Base-by-base conservation (phyloP, 2,888 invertebrate genomes). In the Scrobipalpa atriplicella region DNA sequence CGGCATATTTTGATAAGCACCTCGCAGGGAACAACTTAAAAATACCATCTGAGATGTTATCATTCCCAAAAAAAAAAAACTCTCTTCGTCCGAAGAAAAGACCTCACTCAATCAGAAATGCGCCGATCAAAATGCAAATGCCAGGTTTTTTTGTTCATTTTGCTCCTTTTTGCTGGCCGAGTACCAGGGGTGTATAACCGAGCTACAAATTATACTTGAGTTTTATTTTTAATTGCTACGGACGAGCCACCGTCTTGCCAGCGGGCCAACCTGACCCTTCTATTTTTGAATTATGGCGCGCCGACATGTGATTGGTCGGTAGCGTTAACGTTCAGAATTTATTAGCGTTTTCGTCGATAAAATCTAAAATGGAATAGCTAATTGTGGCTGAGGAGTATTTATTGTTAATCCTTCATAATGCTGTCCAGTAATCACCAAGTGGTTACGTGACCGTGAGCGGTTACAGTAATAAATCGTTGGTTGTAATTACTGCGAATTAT, bases 181-280 rank as follows among this genome's bases (percentile, higher is more conserved):
- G 79, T 43, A 79, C 76, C 77, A 72, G 78, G 78, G 82, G 81
- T 80, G 84, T 86, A 86, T 89, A 87, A 89, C 86, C 86, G 87
- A 85, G 83, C 84, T 85, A 88, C 90, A 90, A 91, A 91, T 91
- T 91, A 91, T 81, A 84, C 80, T 75, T 82, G 79, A 81, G 84
- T 86, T 89, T 91, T 90, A 89, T 92, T 92, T 92, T 91, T 92
- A 91, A 92, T 91, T 92, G 89, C 86, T 83, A 84, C 75, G 85
- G 80, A 81, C 83, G 84, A 85, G 89, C 91, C 89, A 89, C 91
- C 87, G 89, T 84, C 88, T 87, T 81, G 89, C 90, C 88, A 79
- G 85, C 79, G 89, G 89, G 84, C 78, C 73, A 62, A 62, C 75
- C 71, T 75, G 76, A 75, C 81, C 83, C 82, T 88, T 87, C 88